phyloP scores from a whole-genome alignment of 2,113 vertebrate genomes.

The Dolichallabes microphthalmus region DNA sequence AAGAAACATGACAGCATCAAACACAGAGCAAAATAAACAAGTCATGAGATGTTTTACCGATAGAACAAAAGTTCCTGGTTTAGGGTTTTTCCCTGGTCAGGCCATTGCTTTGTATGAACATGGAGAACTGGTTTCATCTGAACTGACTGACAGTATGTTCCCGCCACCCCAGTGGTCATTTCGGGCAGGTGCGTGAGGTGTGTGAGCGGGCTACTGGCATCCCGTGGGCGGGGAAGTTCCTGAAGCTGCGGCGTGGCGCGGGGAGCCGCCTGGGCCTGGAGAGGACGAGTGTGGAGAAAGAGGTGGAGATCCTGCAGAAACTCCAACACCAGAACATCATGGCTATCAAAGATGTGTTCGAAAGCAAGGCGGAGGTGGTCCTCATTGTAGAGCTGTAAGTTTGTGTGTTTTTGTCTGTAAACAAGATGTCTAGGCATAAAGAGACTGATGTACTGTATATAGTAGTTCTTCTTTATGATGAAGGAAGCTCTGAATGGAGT shows the following conservation, averaged over 20 bases:
- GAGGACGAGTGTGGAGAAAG: constrained; percentile 66
- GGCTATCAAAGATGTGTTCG: constrained; percentile 72
- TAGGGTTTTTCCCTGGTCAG: background rate
- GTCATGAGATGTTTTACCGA: background rate
- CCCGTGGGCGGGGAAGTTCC: constrained; percentile 72
- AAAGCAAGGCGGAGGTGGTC: constrained; percentile 74
- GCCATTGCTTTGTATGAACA: background rate
- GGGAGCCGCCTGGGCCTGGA: constrained; percentile 69
- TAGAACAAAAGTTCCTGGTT: background rate
- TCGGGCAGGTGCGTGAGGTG: constrained; percentile 72
- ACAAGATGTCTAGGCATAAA: background rate
- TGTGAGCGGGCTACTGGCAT: constrained; percentile 59
- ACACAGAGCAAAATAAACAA: background rate
- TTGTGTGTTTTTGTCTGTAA: constrained; percentile 25
- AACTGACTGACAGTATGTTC: background rate
- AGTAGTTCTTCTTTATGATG: background rate
- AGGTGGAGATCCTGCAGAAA: constrained; percentile 72
- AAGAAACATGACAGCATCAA: background rate
- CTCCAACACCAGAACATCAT: constrained; percentile 75
- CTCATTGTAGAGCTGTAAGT: constrained; percentile 80
- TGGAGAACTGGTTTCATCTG: background rate
- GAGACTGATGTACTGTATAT: background rate
- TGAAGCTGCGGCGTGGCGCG: constrained; percentile 63
- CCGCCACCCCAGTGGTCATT: constrained; percentile 70
- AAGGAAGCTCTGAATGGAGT: background rate